Evolutionary conservation across 1,140 invertebrate species (phyloP).

Genomic region (Neodiprion lecontei): DNA sequence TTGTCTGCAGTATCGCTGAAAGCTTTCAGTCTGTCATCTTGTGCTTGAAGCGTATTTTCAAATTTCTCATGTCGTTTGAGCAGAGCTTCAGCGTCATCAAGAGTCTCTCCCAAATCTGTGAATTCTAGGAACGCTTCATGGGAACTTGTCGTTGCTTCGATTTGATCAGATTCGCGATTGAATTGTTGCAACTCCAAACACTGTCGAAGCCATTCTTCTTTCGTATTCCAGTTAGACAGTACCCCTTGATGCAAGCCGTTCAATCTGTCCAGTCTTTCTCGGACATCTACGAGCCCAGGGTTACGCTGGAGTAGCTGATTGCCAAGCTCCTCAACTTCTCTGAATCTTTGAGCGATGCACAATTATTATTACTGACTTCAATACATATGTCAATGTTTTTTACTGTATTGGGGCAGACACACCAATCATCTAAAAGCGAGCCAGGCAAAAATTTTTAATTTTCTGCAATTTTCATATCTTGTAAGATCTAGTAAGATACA

Average conservation of each 20-base stretch:
- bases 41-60: constrained; percentile 89
- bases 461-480: not conserved
- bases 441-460: not conserved
- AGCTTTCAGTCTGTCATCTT: constrained; percentile 89
- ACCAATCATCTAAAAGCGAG: not conserved
- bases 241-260: constrained; percentile 80
- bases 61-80: constrained; percentile 95
- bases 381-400: not conserved
- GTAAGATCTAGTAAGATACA: too few species aligned
- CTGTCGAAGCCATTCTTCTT: constrained; percentile 84
- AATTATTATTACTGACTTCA: not conserved
- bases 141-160: constrained; percentile 92
- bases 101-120: constrained; percentile 84
- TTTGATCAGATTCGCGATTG: constrained; percentile 96
- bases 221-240: constrained; percentile 75
- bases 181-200: constrained; percentile 89
- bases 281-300: constrained; percentile 72
- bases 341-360: constrained; percentile 66
- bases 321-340: constrained; percentile 80
- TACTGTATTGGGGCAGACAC: too few species aligned
- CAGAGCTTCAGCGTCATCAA: constrained; percentile 94
- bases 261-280: constrained; percentile 76
- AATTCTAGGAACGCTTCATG: constrained; percentile 94
- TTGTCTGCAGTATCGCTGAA: constrained; percentile 89
- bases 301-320: constrained; percentile 76